Conservation (phyloP, 2,888 invertebrate genomes). For the Nycteola revayana region DNA sequence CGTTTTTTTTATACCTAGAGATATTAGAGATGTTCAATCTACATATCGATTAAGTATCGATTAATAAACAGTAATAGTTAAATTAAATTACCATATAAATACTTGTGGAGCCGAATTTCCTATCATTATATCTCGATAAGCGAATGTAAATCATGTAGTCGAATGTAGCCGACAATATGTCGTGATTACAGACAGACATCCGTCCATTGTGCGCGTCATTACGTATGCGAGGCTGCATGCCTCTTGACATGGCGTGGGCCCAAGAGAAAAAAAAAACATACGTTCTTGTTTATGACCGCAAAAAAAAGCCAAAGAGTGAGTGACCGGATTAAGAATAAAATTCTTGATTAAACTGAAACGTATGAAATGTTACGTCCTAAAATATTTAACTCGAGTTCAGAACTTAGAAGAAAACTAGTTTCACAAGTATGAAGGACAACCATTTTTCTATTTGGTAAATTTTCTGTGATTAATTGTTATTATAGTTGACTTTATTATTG, state of each 20-base stretch:
- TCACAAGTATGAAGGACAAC: no score
- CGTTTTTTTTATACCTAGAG: no score
- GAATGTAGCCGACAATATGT: constrained; percentile 27
- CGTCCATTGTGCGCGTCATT: constrained; percentile 52
- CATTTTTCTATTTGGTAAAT: no score
- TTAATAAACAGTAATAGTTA: no score
- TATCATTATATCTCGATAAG: constrained; percentile 12
- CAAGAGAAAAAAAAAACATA: constrained; percentile 15
- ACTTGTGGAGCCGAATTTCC: constrained; percentile 24
- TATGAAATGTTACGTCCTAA: no score
- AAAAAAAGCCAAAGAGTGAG: neutral
- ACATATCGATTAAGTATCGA: neutral
- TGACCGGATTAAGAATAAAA: no score
- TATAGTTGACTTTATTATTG: no score
- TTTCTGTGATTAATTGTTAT: no score
- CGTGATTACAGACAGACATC: constrained; percentile 51
- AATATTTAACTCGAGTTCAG: no score
- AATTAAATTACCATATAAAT: constrained; percentile 1
- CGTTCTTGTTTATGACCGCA: neutral
- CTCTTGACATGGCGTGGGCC: constrained; percentile 10
- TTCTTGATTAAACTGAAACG: no score
- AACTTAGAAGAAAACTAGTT: no score
- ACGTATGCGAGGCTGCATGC: constrained; percentile 21
- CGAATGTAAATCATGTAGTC: constrained; percentile 10
- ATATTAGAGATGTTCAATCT: no score